Evolutionary conservation across 37 sponge, comb jelly and placozoan species (phyloP).

Genomic region (Spongilla lacustris): DNA sequence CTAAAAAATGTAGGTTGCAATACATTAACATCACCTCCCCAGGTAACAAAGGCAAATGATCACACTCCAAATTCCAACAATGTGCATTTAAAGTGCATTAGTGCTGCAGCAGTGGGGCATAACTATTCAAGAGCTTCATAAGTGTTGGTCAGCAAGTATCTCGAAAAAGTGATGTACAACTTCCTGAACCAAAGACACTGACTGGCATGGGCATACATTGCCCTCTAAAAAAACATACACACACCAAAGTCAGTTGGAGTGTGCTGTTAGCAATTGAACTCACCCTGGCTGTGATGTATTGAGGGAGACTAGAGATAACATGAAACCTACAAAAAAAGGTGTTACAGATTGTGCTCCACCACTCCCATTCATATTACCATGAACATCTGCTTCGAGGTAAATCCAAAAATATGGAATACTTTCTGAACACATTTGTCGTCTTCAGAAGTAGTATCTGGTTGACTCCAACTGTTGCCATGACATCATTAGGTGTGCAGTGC

Average conservation of each 20-base stretch:
- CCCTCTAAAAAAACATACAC: conserved; percentile 33
- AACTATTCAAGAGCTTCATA: not conserved
- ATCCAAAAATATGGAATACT: not conserved
- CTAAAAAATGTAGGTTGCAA: too few species aligned
- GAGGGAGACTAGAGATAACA: not conserved
- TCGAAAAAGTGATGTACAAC: conserved; percentile 77
- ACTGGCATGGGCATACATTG: conserved; percentile 69
- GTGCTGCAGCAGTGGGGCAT: too few species aligned
- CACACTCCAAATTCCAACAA: too few species aligned
- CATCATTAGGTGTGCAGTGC: not conserved
- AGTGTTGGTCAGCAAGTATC: conserved; percentile 86
- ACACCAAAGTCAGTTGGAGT: not conserved
- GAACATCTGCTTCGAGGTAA: not conserved
- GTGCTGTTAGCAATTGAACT: not conserved
- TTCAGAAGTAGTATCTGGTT: conserved; percentile 42
- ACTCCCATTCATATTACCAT: not conserved
- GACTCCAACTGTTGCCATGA: conserved; percentile 2
- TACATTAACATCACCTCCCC: too few species aligned
- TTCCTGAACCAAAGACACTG: conserved; percentile 90
- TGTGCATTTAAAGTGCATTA: too few species aligned
- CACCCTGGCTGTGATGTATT: conserved; percentile 24
- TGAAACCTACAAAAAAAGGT: conserved; percentile 7
- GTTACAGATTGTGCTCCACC: too few species aligned
- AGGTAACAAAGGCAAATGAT: too few species aligned
- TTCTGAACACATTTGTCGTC: not conserved